A percentile compares a stretch with the other conserved stretches of the same genome.
phyloP scores from a whole-genome alignment of 2,888 invertebrate species.

The Tyria jacobaeae region DNA sequence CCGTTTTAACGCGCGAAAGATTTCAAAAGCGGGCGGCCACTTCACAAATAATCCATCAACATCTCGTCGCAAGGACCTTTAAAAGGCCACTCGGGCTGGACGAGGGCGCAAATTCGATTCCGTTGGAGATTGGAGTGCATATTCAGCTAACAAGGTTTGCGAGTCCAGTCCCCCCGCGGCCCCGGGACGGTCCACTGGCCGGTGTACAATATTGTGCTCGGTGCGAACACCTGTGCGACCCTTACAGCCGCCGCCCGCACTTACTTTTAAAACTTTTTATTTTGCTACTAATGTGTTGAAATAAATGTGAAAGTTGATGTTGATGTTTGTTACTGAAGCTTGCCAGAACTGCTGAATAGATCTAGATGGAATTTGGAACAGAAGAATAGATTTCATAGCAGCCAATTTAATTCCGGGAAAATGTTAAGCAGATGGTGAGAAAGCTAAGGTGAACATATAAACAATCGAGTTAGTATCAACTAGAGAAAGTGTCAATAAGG shows the following conservation, averaged over 20 bases:
- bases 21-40: conserved; percentile 83
- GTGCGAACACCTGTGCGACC: conserved; percentile 30
- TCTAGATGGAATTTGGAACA: too few species aligned
- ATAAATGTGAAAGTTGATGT: too few species aligned
- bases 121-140: conserved; percentile 81
- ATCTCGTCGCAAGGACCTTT: conserved; percentile 70
- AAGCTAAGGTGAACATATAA: too few species aligned
- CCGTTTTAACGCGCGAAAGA: conserved; percentile 85
- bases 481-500: too few species aligned
- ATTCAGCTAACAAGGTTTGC: conserved; percentile 79
- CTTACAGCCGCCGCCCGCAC: not conserved
- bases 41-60: conserved; percentile 85
- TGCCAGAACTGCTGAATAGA: too few species aligned
- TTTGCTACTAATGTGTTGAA: too few species aligned
- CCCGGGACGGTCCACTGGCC: conserved; percentile 10
- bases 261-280: not conserved
- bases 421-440: too few species aligned
- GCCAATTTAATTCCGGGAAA: too few species aligned
- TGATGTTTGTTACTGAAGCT: too few species aligned
- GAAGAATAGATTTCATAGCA: too few species aligned
- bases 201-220: conserved; percentile 40
- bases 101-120: conserved; percentile 77
- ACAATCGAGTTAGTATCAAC: too few species aligned
- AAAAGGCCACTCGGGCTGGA: conserved; percentile 64
- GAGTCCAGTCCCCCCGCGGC: conserved; percentile 21